These are phyloP conservation scores for Brotula barbata DNA, from an alignment of 2,797 vertebrate genomes.

Conservation along the genomic window DNA sequence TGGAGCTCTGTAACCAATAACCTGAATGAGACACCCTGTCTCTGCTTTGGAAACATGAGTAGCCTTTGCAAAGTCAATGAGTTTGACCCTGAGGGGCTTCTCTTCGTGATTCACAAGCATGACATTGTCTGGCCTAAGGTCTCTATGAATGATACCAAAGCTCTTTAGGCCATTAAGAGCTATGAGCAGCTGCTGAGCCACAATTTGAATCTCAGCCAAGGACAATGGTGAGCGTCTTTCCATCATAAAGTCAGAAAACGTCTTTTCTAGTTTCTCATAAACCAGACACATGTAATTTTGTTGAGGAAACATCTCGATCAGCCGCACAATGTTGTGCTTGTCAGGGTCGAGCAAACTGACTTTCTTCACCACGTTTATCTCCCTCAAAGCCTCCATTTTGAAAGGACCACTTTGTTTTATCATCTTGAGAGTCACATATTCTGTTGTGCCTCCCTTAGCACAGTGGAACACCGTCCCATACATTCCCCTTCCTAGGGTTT, in stretches of 20 bases:
- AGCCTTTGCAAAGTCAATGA: constrained; percentile 36
- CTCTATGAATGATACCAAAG: not conserved
- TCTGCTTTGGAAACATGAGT: accelerated
- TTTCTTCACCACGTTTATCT: too few species aligned
- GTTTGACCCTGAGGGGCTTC: constrained; percentile 20
- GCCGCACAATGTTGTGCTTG: not conserved
- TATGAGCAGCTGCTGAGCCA: constrained; percentile 23
- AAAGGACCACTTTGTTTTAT: too few species aligned
- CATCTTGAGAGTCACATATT: too few species aligned
- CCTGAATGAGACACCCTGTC: accelerated
- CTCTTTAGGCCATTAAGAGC: constrained; percentile 20
- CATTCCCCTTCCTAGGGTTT: too few species aligned
- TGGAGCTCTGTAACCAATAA: constrained; percentile 17
- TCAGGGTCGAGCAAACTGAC: too few species aligned
- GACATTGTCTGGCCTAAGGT: constrained; percentile 42
- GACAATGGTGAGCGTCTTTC: not conserved
- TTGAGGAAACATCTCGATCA: not conserved
- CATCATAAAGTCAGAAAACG: not conserved
- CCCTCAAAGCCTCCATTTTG: too few species aligned
- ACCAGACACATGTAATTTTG: not conserved
- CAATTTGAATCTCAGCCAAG: constrained; percentile 2
- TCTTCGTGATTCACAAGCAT: constrained; percentile 8
- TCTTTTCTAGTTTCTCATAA: constrained; percentile 25
- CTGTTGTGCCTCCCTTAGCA: too few species aligned
- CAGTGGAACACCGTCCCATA: too few species aligned